Base-by-base conservation (phyloP, 2,113 vertebrate species). In the Silurus meridionalis region DNA sequence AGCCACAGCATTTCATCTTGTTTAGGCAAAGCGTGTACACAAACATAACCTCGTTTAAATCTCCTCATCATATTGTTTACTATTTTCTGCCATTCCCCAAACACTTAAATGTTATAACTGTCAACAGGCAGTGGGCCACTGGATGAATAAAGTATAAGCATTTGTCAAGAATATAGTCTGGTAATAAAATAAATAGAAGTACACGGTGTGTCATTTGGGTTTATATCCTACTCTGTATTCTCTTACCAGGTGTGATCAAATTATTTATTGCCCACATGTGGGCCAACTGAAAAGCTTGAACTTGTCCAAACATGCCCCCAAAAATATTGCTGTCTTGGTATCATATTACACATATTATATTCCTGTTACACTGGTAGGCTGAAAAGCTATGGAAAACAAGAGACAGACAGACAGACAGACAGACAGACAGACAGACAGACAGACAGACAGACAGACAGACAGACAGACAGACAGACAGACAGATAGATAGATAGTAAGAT, bases 261-360 rank as follows among this genome's bases (percentile, higher is more conserved):
- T 77, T 5, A 53, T 84, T 84, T 72, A 77, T n/a, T 75, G 46
- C 60, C n/a, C n/a, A 53, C 15, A 25, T 66, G 83, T 85, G 72
- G 57, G 72, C 53, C 48, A n/a, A 64, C 48, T 28, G 60, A 66
- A 78, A 85, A 64, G 48, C 25, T 46, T 7, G 50, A 85, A 23
- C 60, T 46, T 28, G 74, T 67, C 17, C 25, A 46, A 37, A 55
- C 50, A 79, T 53, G 50, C 48, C 50, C 23, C 21, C 67, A 64
- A 77, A 79, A 85, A 25, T 7, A 28, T 28, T 78, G 75, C 57
- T 57, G n/a, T 78, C 52, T 25, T 57, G 75, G 52, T 57, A 57
- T 23, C 53, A 55, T 57, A 28, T 57, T 14, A 53, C 21, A 50
- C 8, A 74, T 23, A 75, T 53, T 53, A 53, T 55, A n/a, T 19